Conservation (phyloP, 2,113 vertebrate species). For the Macaca nemestrina region DNA sequence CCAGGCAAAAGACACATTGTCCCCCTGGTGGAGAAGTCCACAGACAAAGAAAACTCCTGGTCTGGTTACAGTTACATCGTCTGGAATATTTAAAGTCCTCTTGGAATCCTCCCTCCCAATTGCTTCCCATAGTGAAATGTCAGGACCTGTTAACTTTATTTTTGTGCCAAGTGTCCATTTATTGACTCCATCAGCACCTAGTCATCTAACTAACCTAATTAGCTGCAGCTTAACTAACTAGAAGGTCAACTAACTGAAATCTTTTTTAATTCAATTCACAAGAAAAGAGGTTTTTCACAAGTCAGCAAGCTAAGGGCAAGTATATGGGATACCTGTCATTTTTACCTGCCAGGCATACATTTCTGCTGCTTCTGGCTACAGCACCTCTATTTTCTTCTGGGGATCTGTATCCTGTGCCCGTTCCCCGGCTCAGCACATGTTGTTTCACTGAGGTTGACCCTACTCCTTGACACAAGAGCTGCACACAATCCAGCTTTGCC, state of each 20-base stretch:
- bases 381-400: neutral
- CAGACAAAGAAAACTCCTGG: neutral
- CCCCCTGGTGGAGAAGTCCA: neutral
- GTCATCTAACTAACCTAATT: constrained; percentile 20
- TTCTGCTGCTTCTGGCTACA: neutral
- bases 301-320: neutral
- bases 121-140: neutral
- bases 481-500: neutral
- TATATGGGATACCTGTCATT: neutral
- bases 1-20: neutral
- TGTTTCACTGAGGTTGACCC: neutral
- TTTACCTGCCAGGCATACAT: neutral
- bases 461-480: neutral
- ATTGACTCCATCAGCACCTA: neutral
- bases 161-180: neutral
- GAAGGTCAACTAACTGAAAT: constrained; percentile 24
- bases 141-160: neutral
- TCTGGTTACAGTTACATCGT: fast-evolving
- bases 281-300: neutral
- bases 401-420: no score
- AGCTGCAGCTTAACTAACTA: constrained; percentile 20
- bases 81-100: neutral
- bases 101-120: neutral
- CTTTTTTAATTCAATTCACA: neutral
- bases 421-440: neutral